These are phyloP conservation scores for Diplosoma virens DNA, from an alignment of 23 tunicate species.

Conservation along the genomic window DNA sequence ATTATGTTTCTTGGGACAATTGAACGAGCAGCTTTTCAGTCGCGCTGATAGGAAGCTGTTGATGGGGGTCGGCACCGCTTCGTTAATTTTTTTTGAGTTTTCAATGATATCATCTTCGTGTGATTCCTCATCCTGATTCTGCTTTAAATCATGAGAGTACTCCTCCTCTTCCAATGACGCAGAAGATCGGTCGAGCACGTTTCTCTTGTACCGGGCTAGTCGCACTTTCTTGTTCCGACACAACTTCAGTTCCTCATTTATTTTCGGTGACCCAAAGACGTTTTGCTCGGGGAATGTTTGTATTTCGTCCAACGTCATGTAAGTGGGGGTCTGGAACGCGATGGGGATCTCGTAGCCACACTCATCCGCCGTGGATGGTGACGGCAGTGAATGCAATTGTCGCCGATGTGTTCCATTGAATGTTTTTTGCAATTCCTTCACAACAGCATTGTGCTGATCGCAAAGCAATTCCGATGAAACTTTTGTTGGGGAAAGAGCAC, in stretches of 20 bases:
- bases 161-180: no score
- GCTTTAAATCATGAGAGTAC: no score
- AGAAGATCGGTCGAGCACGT: no score
- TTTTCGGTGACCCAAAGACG: not conserved
- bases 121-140: no score
- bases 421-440: not conserved
- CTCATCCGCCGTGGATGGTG: not conserved
- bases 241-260: no score
- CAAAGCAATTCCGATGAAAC: not conserved
- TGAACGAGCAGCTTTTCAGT: not conserved
- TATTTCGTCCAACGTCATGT: slow-evolving; percentile 3
- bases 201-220: not conserved
- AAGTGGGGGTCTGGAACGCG: slow-evolving; percentile 5
- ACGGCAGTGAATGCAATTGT: not conserved
- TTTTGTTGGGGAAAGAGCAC: not conserved
- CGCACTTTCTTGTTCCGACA: not conserved
- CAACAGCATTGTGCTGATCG: not conserved
- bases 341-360: slow-evolving; percentile 19
- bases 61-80: not conserved
- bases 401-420: not conserved
- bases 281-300: not conserved
- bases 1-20: not conserved
- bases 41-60: not conserved
- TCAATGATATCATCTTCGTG: no score
- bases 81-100: no score